Evolutionary conservation across 2,888 invertebrate species (phyloP), one percentile per base, ranked within the genome.

Genomic region (Phengaris arion): DNA sequence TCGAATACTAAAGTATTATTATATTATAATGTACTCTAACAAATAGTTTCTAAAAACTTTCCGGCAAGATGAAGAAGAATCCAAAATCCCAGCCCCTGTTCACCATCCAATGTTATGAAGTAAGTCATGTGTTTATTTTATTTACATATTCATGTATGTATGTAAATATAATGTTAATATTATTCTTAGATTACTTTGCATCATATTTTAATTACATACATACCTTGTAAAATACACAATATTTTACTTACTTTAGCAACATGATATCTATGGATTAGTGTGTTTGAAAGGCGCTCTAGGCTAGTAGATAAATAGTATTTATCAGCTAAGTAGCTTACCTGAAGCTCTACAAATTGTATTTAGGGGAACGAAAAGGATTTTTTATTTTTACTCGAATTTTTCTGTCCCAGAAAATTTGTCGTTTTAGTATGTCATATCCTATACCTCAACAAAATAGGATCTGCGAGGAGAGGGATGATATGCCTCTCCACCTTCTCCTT

Each of bases 61-160:
- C 9, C 64, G 22, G 48, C 13, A 76, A 72, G 70, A 92, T 91
- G 90, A 92, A 90, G 88, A 90, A 85, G 81, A 87, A 82, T 80
- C 83, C 81, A 78, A 89, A 87, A 84, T 86, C 87, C 15, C 94
- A 94, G 83, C 95, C 95, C 74, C 82, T 94, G 78, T 94, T 95
- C 81, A 87, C 94, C 76, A 92, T 95, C 81, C 95, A 94, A 85
- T 94, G 94, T 83, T 95, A 95, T 82, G 94, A 94, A 94, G 95
- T 95, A 91, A 94, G 95, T 94, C 54, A 59, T 77, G 64, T 77
- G 55, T 64, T 35, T 35, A 35, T 35, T 35, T 46, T 68, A 74
- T 64, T 51, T 59, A 59, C 59, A 70, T 70, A 70, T 74, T 35
- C 55, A 74, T 70, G 70, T 15, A 35, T 13, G 46, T 74, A 48